Evolutionary conservation across 92 coral and sea anemone genomes (phyloP).

Genomic region (Parazoanthus atlanticus): DNA sequence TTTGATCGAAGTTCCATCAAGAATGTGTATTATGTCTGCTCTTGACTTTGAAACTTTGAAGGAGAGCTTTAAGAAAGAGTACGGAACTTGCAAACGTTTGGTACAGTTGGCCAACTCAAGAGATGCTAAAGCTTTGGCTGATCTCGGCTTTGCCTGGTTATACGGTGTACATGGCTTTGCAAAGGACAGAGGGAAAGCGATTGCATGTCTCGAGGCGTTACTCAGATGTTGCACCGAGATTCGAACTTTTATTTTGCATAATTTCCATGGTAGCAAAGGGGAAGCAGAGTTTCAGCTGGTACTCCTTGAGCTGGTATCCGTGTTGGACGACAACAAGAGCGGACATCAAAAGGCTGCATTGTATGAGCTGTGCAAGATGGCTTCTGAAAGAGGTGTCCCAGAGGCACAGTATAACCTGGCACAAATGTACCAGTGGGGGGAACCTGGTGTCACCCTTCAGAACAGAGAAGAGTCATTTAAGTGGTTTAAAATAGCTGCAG

Average conservation of each 20-base stretch:
- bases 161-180: slow-evolving; percentile 13
- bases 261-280: background rate
- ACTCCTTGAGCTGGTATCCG: background rate
- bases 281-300: background rate
- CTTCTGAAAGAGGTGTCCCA: background rate
- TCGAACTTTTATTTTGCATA: background rate
- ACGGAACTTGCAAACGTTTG: background rate
- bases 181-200: slow-evolving; percentile 12
- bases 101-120: background rate
- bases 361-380: background rate
- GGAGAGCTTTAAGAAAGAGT: slow-evolving; percentile 8
- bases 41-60: slow-evolving; percentile 18
- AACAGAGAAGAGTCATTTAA: slow-evolving; percentile 22
- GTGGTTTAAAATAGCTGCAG: slow-evolving; percentile 34
- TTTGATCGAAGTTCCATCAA: background rate
- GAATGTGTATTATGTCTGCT: background rate
- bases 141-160: slow-evolving; percentile 10
- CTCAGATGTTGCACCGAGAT: background rate
- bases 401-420: slow-evolving; percentile 32
- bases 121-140: background rate
- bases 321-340: background rate
- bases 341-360: background rate
- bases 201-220: background rate
- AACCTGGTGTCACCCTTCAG: background rate
- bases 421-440: slow-evolving; percentile 28